Evolutionary conservation across 2,888 invertebrate genomes (phyloP).

Genomic region (Liposcelis brunnea): DNA sequence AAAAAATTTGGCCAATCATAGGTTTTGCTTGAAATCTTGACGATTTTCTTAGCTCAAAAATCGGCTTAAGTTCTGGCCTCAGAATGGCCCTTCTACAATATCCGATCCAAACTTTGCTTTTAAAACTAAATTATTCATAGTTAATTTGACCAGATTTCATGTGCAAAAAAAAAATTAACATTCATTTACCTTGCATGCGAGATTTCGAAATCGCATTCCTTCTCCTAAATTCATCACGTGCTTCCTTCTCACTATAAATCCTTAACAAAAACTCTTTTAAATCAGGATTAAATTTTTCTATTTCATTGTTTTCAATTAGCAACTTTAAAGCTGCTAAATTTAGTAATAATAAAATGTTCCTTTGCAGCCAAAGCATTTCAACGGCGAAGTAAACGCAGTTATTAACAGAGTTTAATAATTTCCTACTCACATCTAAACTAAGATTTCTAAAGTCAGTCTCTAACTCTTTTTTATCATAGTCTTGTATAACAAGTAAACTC

Average conservation of each 20-base stretch:
- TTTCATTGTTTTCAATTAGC: conserved; percentile 46
- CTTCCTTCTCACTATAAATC: background rate
- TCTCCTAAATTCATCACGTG: conserved; percentile 2
- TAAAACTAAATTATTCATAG: too few relatives aligned
- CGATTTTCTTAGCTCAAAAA: too few relatives aligned
- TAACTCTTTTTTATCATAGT: conserved; percentile 14
- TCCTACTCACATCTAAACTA: background rate
- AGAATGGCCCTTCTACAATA: too few relatives aligned
- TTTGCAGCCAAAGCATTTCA: conserved; percentile 40
- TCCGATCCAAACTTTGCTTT: too few relatives aligned
- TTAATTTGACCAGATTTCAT: too few relatives aligned
- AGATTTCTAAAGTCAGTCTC: too few relatives aligned
- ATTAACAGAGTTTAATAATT: conserved; percentile 23
- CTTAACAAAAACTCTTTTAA: conserved; percentile 27
- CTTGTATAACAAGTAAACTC: conserved; percentile 35
- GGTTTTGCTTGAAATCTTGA: too few relatives aligned
- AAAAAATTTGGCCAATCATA: too few relatives aligned
- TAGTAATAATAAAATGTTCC: conserved; percentile 35
- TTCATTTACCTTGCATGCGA: conserved; percentile 18
- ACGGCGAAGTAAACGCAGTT: conserved; percentile 65
- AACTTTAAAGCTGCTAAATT: conserved; percentile 48
- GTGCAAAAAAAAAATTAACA: too few relatives aligned
- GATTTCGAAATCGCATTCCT: conserved; percentile 24
- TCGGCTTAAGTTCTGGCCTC: too few relatives aligned
- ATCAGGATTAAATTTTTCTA: conserved; percentile 38